Conservation (phyloP, 2,888 invertebrate genomes). For the Acrobasis consociella region DNA sequence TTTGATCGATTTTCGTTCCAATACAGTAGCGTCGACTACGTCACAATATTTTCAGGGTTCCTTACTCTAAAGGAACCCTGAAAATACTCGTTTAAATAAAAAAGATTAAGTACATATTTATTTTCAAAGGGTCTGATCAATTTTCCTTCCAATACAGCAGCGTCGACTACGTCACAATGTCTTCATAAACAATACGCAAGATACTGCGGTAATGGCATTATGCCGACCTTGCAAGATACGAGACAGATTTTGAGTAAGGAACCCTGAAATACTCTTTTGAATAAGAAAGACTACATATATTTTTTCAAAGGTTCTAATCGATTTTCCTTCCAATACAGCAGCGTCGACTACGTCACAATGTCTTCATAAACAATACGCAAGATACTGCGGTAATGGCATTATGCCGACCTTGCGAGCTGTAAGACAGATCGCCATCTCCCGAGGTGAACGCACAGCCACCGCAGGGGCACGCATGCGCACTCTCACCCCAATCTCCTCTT, state of each 20-base stretch:
- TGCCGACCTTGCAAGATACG: constrained; percentile 20
- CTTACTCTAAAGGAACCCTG: too few relatives aligned
- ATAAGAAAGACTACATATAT: too few relatives aligned
- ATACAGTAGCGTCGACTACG: too few relatives aligned
- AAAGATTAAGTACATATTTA: too few relatives aligned
- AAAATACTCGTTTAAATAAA: too few relatives aligned
- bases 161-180: neutral
- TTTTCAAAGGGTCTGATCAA: too few relatives aligned
- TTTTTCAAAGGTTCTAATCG: too few relatives aligned
- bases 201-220: constrained; percentile 19
- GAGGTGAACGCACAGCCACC: constrained; percentile 54
- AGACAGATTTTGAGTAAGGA: too few relatives aligned
- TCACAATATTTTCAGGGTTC: too few relatives aligned
- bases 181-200: neutral
- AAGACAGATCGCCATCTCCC: neutral
- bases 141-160: neutral
- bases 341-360: neutral
- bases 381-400: constrained; percentile 18
- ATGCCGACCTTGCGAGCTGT: constrained; percentile 20
- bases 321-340: too few relatives aligned
- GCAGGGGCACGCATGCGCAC: constrained; percentile 49
- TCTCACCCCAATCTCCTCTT: constrained; percentile 31
- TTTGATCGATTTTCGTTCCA: too few relatives aligned
- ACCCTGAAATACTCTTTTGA: too few relatives aligned
- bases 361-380: neutral